phyloP scores from a whole-genome alignment of 2,888 invertebrate species.

The Bunonema sp. region DNA sequence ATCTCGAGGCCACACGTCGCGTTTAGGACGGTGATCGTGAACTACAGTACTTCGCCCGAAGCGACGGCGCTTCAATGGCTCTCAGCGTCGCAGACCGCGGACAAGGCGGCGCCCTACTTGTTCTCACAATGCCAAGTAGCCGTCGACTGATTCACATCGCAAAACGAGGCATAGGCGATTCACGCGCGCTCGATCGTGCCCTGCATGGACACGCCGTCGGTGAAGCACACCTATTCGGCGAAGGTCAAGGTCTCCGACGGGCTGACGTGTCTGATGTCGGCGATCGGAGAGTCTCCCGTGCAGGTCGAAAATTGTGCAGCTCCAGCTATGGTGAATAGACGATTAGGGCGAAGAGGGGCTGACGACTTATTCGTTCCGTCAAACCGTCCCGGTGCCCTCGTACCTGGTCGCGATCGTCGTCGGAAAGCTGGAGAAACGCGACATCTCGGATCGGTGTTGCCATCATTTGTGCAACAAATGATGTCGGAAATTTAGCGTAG shows the following conservation, averaged over 20 bases:
- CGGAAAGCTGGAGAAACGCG: constrained; percentile 58
- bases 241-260: constrained; percentile 62
- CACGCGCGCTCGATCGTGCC: constrained; percentile 58
- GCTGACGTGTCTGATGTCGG: constrained; percentile 75
- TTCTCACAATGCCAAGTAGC: constrained; percentile 29
- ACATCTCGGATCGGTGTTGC: constrained; percentile 46
- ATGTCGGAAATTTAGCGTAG: no score
- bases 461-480: neutral
- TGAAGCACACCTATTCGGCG: constrained; percentile 71
- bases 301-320: no score
- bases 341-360: constrained; percentile 1
- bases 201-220: constrained; percentile 83
- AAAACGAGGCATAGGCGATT: no score
- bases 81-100: constrained; percentile 68
- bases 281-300: no score
- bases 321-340: no score
- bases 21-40: constrained; percentile 18
- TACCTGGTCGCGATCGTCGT: constrained; percentile 78
- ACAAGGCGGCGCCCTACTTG: constrained; percentile 53
- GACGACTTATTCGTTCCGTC: neutral
- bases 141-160: no score
- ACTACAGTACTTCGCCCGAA: constrained; percentile 25
- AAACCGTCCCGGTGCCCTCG: constrained; percentile 66
- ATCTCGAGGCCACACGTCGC: neutral
- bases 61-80: constrained; percentile 72